Base-by-base conservation (phyloP, 2,888 invertebrate genomes). In the Diabrotica balteata region DNA sequence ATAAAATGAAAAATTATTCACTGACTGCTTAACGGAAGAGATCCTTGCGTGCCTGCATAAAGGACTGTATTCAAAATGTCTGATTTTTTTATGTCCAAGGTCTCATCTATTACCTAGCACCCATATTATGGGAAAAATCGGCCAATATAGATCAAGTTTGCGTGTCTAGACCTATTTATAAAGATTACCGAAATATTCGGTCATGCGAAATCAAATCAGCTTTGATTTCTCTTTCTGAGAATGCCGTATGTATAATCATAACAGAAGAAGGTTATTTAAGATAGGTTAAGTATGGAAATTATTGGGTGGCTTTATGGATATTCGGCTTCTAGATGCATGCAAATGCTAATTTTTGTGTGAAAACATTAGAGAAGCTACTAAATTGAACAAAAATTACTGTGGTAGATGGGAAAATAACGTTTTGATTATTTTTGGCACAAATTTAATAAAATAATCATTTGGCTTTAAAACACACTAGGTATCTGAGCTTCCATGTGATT, bases 271-370 rank as follows among this genome's bases (percentile, higher is more conserved):
- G 32, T 32, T 32, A 32, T 32, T 32, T 32, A 32, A 32, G 52
- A 42, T 42, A 43, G 53, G 53, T 53, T 42, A 53, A 53, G 42
- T 53, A 53, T 53, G 53, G 8, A 42, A n/a, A 53, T 53, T 53
- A 53, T 53, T 53, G 42, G 53, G 42, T 53, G 53, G 9, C 53
- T 53, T n/a, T 53, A 53, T 53, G 53, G 53, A 42, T 53, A 43
- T 53, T 42, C 9, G 51, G 17, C 17, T 51, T 17, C 6, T 11
- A 51, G 51, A 51, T 22, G 42, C 53, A 53, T 42, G 53, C 53
- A 7, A 53, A 53, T 32, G 53, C 8, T 42, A 52, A 52, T 52
- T 52, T 51, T 52, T 52, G 22, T 22, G 52, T 52, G 52, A 52
- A 32, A 53, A 42, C 53, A 42, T 53, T 53, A 53, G 53, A 53